These are phyloP conservation scores for Pyrocephalus nanus DNA, from an alignment of 2,797 vertebrate genomes.

Conservation along the genomic window DNA sequence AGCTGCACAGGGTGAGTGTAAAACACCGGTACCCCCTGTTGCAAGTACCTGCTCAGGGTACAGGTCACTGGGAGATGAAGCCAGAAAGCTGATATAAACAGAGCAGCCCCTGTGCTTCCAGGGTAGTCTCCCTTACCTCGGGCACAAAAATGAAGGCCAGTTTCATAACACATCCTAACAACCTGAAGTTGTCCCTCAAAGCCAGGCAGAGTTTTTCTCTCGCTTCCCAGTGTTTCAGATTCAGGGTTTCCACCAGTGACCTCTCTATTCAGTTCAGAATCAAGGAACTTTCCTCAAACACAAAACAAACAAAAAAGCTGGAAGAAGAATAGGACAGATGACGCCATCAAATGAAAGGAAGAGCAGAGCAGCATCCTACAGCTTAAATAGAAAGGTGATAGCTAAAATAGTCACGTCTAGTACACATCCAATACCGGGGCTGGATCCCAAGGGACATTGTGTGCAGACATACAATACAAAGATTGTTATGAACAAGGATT, in stretches of 20 bases:
- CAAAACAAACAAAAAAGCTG: slow-evolving; percentile 44
- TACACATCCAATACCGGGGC: background rate
- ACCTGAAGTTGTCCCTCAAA: background rate
- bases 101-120: background rate
- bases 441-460: slow-evolving; percentile 49
- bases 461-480: slow-evolving; percentile 57
- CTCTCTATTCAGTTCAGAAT: slow-evolving; percentile 36
- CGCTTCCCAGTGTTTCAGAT: background rate
- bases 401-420: slow-evolving; percentile 54
- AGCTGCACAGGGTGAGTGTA: background rate
- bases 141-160: background rate
- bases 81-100: background rate
- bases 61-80: background rate
- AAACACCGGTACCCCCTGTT: background rate
- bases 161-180: background rate
- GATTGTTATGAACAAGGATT: slow-evolving; percentile 49
- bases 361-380: slow-evolving; percentile 25
- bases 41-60: background rate
- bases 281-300: slow-evolving; percentile 30
- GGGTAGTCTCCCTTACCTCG: background rate
- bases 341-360: slow-evolving; percentile 9
- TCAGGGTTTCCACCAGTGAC: slow-evolving; percentile 29
- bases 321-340: slow-evolving; percentile 17
- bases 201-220: background rate
- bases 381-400: slow-evolving; percentile 39